These are phyloP conservation scores for human DNA, from an alignment of 2,113 vertebrate genomes.

Conservation along the genomic window DNA sequence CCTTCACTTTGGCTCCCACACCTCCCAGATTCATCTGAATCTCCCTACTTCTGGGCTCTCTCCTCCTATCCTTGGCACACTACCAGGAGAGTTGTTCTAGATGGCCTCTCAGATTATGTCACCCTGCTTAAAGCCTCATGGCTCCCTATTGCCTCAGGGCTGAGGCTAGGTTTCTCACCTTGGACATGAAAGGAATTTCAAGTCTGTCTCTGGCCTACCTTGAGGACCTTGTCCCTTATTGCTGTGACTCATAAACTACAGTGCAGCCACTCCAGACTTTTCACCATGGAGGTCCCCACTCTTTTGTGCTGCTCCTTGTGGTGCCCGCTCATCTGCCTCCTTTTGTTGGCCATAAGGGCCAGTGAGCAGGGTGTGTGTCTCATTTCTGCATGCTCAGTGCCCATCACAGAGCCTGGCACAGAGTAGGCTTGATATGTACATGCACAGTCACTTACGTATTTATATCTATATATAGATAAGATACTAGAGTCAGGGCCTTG, in stretches of 20 bases:
- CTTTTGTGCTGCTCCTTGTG: neutral
- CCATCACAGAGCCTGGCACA: neutral
- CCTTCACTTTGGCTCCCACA: neutral
- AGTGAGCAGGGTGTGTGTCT: neutral
- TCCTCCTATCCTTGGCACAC: neutral
- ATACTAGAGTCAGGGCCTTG: no score
- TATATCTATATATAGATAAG: no score
- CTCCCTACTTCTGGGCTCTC: neutral
- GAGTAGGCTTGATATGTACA: neutral
- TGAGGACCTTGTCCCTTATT: neutral
- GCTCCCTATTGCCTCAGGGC: neutral
- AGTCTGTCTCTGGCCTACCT: neutral
- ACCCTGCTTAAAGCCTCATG: neutral
- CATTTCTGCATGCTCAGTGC: neutral
- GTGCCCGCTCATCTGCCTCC: neutral
- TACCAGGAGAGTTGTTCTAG: neutral
- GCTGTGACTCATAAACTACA: neutral
- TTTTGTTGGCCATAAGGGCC: neutral
- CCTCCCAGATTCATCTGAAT: neutral
- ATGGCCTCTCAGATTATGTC: neutral
- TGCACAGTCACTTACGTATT: neutral
- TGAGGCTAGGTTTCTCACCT: neutral
- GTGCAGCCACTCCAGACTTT: neutral
- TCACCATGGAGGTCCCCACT: neutral
- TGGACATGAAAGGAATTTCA: neutral